These are phyloP conservation scores for Balearica regulorum DNA, from an alignment of 2,797 vertebrate genomes.

Conservation along the genomic window DNA sequence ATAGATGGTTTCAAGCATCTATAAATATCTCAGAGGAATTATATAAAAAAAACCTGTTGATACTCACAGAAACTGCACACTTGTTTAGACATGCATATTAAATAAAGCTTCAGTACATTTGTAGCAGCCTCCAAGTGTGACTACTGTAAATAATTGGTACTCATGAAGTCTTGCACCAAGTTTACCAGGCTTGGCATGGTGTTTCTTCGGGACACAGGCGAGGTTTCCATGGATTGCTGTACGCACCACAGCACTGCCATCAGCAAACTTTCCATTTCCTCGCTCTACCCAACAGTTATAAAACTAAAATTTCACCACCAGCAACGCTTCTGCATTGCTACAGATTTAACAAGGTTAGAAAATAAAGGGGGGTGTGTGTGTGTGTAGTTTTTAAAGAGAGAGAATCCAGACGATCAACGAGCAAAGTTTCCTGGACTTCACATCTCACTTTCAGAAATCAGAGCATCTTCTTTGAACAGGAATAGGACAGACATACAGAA, in stretches of 20 bases:
- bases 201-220: background rate
- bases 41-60: background rate
- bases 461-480: background rate
- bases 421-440: background rate
- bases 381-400: background rate
- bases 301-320: background rate
- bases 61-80: background rate
- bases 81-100: background rate
- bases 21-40: background rate
- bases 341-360: background rate
- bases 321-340: background rate
- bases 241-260: background rate
- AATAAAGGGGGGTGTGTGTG: background rate
- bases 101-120: background rate
- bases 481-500: background rate
- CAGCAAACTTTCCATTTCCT: background rate
- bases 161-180: background rate
- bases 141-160: background rate
- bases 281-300: background rate
- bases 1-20: background rate
- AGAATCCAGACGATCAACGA: rapidly evolving
- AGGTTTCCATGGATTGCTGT: background rate
- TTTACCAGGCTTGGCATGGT: rapidly evolving
- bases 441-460: background rate
- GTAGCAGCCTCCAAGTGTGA: background rate